phyloP scores from a whole-genome alignment of 2,797 vertebrate genomes.

The Enteromius viviparus region DNA sequence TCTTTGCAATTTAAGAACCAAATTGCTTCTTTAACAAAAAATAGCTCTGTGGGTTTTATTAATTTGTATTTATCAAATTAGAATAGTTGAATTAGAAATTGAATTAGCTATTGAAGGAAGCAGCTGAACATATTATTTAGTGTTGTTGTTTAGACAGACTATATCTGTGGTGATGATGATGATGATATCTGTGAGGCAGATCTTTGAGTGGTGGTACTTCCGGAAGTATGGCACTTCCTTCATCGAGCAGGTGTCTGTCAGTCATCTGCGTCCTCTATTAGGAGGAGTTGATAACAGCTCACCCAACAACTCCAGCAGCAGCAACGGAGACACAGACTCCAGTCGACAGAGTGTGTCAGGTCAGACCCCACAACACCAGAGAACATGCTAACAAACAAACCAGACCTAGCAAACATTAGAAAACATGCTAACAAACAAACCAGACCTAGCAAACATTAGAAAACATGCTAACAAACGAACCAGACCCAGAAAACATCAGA shows the following conservation, averaged over 20 bases:
- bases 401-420: background rate
- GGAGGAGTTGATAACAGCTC: constrained; percentile 96
- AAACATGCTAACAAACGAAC: too few species aligned
- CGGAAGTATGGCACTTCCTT: constrained; percentile 98
- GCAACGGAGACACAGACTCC: constrained; percentile 91
- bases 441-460: background rate
- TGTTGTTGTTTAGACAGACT: background rate
- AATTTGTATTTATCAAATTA: background rate
- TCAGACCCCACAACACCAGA: constrained; percentile 66
- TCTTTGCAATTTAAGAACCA: too few species aligned
- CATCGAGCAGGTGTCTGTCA: constrained; percentile 98
- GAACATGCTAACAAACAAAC: too few species aligned
- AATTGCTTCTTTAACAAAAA: too few species aligned
- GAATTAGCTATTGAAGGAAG: background rate
- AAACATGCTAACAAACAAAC: too few species aligned
- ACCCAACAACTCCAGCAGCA: constrained; percentile 86
- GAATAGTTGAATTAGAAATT: background rate
- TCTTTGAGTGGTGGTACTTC: constrained; percentile 99
- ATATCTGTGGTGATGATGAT: background rate
- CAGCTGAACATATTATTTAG: background rate
- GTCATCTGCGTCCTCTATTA: constrained; percentile 96
- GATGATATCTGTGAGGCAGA: constrained; percentile 71
- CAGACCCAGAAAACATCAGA: background rate
- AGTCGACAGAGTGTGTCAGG: constrained; percentile 94
- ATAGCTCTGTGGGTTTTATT: too few species aligned